These are phyloP conservation scores for Sarcophilus harrisii DNA, from an alignment of 2,797 vertebrate species.

Conservation along the genomic window DNA sequence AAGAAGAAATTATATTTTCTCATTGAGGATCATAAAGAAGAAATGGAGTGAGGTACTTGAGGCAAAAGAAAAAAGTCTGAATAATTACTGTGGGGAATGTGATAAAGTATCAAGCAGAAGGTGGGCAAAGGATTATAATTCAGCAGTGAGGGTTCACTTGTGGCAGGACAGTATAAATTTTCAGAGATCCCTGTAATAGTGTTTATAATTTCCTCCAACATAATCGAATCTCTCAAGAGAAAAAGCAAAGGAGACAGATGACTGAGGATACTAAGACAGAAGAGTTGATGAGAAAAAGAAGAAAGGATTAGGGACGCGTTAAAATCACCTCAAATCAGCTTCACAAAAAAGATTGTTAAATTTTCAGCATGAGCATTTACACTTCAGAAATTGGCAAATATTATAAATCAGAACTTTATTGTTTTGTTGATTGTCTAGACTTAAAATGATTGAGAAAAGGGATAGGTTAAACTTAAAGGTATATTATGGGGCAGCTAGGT, in stretches of 20 bases:
- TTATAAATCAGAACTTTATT: background rate
- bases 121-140: background rate
- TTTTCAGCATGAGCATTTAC: background rate
- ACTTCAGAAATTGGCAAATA: background rate
- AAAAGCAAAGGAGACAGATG: background rate
- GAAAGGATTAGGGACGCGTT: background rate
- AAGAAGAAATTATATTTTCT: background rate
- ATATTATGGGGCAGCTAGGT: too few species aligned
- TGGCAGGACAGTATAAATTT: background rate
- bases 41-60: background rate
- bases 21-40: background rate
- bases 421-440: background rate
- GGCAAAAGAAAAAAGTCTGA: background rate
- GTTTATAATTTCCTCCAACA: background rate
- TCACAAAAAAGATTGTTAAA: background rate
- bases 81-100: background rate
- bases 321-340: background rate
- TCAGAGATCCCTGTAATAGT: background rate
- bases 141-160: background rate
- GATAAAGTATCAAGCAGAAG: background rate
- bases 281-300: background rate
- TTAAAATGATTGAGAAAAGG: background rate
- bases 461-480: background rate
- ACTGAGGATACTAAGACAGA: background rate
- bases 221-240: background rate